Evolutionary conservation across 2,888 invertebrate species (phyloP), one percentile per base, ranked within the genome.

Genomic region (Chrysolina haemoptera): DNA sequence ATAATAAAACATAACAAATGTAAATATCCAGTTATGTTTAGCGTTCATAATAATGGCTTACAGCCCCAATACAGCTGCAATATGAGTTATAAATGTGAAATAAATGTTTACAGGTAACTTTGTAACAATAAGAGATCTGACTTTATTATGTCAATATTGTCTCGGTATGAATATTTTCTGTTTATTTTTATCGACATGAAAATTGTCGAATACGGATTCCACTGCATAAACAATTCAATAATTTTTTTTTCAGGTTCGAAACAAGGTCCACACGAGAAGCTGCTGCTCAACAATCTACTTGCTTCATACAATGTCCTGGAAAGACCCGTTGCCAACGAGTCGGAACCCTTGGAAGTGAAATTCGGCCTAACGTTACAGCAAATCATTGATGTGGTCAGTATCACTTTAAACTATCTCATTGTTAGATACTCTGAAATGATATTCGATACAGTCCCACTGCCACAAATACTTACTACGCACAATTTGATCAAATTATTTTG

Each of bases 321-420:
- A 90, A 91, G 96, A 88, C 96, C 96, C 73, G 96, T 97, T 79
- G 95, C 95, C 84, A 96, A 96, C 89, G 96, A 97, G 91, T 96
- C 96, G 84, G 96, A 96, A 85, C 94, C 96, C 68, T 91, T 97
- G 80, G 94, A 96, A 90, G 96, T 97, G 84, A 95, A 93, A 88
- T 97, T 97, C 89, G 96, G 96, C 84, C 92, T 97, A 87, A 96
- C 96, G 77, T 89, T 97, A 84, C 96, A 96, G 89, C 96, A 97
- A 90, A 96, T 97, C 88, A 96, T 97, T 87, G 96, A 97, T 89
- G 96, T 97, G 95, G 96, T 97, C 90, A 94, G 96, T 93, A 82
- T 73, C 8, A 0, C 27, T 20, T 55, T 63, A 59, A 63, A 64
- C 70, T 70, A 59, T 65, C 40, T 9, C 35, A n/a, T 69, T 62